These are phyloP conservation scores for Crypturellus undulatus DNA, from an alignment of 2,113 vertebrate genomes.

Conservation along the genomic window DNA sequence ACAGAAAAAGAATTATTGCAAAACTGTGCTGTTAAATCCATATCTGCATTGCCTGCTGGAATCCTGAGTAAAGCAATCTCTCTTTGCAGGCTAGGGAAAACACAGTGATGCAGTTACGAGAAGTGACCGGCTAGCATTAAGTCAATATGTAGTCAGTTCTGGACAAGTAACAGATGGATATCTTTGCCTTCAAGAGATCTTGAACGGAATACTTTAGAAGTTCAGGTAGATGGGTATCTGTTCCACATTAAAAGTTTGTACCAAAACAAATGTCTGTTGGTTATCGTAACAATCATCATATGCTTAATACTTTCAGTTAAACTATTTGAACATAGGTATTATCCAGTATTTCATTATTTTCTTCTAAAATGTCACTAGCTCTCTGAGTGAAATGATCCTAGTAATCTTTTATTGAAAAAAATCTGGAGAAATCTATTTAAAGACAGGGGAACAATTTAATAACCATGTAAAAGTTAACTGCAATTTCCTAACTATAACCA, in stretches of 20 bases:
- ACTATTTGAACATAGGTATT: background rate
- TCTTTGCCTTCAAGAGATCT: background rate
- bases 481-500: background rate
- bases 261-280: background rate
- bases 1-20: background rate
- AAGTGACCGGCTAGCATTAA: background rate
- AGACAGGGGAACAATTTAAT: background rate
- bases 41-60: background rate
- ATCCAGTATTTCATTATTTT: background rate
- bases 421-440: background rate
- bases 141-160: background rate
- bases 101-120: background rate
- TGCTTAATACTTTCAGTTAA: background rate
- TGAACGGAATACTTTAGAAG: background rate
- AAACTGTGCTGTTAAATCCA: background rate
- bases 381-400: background rate
- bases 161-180: background rate
- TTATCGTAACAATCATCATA: rapidly evolving
- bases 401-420: background rate
- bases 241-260: background rate
- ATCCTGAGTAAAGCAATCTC: background rate
- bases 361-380: background rate
- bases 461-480: background rate
- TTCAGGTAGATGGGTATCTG: background rate
- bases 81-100: background rate